Evolutionary conservation across 2,113 vertebrate species (phyloP).

Genomic region (Aphyosemion australe): DNA sequence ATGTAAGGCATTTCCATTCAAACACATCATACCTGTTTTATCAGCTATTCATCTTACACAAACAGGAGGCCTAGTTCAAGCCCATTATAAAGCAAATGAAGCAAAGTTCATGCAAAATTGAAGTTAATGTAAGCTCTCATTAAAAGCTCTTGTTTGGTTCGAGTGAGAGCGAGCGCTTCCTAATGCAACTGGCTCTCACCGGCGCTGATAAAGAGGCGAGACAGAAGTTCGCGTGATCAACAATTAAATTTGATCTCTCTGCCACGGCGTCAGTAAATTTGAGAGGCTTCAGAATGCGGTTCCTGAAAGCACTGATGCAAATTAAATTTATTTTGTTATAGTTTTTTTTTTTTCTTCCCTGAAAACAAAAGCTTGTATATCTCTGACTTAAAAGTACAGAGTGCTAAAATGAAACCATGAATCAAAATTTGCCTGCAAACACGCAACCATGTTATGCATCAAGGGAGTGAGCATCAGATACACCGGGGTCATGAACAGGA

Average conservation of each 20-base stretch:
- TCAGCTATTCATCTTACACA: slow-evolving; percentile 48
- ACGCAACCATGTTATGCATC: neutral
- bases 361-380: slow-evolving; percentile 37
- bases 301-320: slow-evolving; percentile 55
- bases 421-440: neutral
- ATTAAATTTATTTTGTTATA: slow-evolving; percentile 33
- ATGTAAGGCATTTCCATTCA: slow-evolving; percentile 29
- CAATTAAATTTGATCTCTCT: slow-evolving; percentile 60
- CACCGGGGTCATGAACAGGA: too few relatives aligned
- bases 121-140: slow-evolving; percentile 50
- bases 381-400: neutral
- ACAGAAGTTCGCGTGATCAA: slow-evolving; percentile 50
- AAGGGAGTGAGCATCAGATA: too few relatives aligned
- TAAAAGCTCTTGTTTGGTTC: slow-evolving; percentile 55
- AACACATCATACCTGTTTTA: slow-evolving; percentile 45
- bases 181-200: slow-evolving; percentile 52
- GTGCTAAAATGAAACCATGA: slow-evolving; percentile 2
- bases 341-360: slow-evolving; percentile 10
- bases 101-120: slow-evolving; percentile 52
- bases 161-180: slow-evolving; percentile 38
- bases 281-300: slow-evolving; percentile 39
- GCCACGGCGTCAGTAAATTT: slow-evolving; percentile 35
- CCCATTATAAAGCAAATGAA: slow-evolving; percentile 49
- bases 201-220: slow-evolving; percentile 49
- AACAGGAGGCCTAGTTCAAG: slow-evolving; percentile 49